Base-by-base conservation (phyloP, 1,140 invertebrate genomes). In the Sarcophaga peregrina region DNA sequence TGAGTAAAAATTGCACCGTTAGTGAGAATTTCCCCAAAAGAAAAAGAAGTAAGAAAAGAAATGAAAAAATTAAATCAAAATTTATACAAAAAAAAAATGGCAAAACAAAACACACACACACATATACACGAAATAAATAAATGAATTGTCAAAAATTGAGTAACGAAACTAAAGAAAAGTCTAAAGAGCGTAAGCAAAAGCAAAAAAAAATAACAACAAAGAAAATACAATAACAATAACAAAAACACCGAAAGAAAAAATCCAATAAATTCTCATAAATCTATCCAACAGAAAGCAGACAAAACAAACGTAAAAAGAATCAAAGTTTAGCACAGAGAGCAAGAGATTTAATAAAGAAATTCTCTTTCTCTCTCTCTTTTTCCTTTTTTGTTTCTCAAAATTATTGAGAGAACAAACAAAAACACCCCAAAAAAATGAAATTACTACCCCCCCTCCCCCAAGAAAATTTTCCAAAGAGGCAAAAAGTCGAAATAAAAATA, bases 121-220 rank as follows among this genome's bases (percentile, higher is more conserved):
- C 47, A 76, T 15, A 72, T 17, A 76, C 54, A 58, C 11, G 4
- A 6, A 37, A 37, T 37, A 37, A 37, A 37, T 37, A 37, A 37
- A 37, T 37, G 25, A 37, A 68, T 20, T 68, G 62, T 68, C 62
- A 68, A 68, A 52, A 52, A 68, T 25, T 68, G 62, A 68, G 15
- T 7, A 68, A 8, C 20, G 62, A 68, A 68, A 20, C 62, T 8
- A 20, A 25, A 5, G 62, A 20, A 58, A 58, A n/a, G 25, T 37
- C 25, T 15, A 83, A 80, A 50, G 9, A 86, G 85, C 83, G 85
- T 84, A 78, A 85, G 83, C 85, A 86, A 37, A 37, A 37, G 82
- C 83, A 62, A 82, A 50, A 37, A 82, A 73, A 46, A 68, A 72
- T 82, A 84, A 85, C 78, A 74, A 48, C 15, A 80, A n/a, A n/a